phyloP scores from a whole-genome alignment of 2,113 vertebrate species.

The Perca schrenkii region DNA sequence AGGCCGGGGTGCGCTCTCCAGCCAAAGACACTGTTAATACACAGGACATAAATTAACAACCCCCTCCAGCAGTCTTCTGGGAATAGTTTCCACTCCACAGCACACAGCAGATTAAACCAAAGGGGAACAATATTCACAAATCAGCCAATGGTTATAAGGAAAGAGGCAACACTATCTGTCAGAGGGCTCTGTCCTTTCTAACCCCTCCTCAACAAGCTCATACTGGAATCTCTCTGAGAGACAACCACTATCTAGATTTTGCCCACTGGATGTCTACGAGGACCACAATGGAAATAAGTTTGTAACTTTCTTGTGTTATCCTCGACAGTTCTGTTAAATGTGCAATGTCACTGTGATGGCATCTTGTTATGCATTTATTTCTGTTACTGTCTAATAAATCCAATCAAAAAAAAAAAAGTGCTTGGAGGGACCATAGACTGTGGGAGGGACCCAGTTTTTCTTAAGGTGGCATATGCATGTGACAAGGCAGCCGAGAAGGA shows the following conservation, averaged over 20 bases:
- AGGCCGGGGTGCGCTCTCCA: conserved; percentile 39
- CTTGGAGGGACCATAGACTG: neutral
- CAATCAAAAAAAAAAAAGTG: no score
- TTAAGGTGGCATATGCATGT: neutral
- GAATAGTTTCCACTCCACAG: conserved; percentile 84
- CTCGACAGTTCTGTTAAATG: no score
- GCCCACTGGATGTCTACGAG: neutral
- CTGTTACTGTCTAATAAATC: no score
- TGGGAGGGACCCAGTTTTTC: neutral
- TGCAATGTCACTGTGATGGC: no score
- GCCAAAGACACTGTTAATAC: conserved; percentile 77
- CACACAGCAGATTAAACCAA: conserved; percentile 82
- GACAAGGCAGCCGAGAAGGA: conserved; percentile 10
- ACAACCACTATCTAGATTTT: conserved; percentile 3
- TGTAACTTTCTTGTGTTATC: no score
- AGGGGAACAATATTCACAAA: conserved; percentile 78
- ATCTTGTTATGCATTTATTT: no score
- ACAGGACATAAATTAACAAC: conserved; percentile 81
- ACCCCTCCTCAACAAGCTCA: neutral
- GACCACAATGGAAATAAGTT: no score
- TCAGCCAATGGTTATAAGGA: conserved; percentile 71
- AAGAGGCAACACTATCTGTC: conserved; percentile 71
- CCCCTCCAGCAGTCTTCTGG: conserved; percentile 69
- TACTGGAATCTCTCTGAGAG: conserved; percentile 3
- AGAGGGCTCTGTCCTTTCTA: conserved; percentile 32